Evolutionary conservation across 92 coral and sea anemone genomes (phyloP).

Genomic region (Paramuricea clavata): DNA sequence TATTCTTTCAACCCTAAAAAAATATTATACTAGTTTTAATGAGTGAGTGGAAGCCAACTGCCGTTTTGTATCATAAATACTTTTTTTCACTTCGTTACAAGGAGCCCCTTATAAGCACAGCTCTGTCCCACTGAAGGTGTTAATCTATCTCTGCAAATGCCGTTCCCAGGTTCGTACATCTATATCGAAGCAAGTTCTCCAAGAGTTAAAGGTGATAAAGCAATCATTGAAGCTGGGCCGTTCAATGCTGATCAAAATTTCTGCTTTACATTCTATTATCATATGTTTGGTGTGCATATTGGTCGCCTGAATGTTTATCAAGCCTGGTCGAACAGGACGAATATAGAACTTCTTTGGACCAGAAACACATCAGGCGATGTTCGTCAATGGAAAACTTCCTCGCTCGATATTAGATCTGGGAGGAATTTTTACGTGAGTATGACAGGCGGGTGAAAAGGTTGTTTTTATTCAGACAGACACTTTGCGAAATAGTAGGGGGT

Average conservation of each 20-base stretch:
- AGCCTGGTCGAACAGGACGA: neutral
- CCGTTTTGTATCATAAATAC: no score
- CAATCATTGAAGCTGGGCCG: neutral
- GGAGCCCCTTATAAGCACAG: no score
- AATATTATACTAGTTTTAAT: no score
- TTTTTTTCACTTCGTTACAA: no score
- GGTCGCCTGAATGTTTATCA: conserved; percentile 1
- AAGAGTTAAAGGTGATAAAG: neutral
- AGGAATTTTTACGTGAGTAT: neutral
- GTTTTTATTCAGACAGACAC: no score
- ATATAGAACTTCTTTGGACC: neutral
- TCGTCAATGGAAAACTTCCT: neutral
- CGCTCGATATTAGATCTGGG: neutral
- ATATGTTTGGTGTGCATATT: conserved; percentile 21
- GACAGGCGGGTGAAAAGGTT: no score
- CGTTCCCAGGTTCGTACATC: neutral
- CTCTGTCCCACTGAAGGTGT: no score
- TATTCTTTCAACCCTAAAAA: no score
- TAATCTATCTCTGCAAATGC: neutral
- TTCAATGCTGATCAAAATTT: neutral
- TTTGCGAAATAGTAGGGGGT: no score
- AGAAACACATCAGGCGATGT: neutral
- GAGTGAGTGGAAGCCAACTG: no score
- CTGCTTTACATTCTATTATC: conserved; percentile 13
- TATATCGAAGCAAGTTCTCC: conserved; percentile 21